Evolutionary conservation across 2,797 vertebrate genomes (phyloP).

Genomic region (Molossus alvarezi): DNA sequence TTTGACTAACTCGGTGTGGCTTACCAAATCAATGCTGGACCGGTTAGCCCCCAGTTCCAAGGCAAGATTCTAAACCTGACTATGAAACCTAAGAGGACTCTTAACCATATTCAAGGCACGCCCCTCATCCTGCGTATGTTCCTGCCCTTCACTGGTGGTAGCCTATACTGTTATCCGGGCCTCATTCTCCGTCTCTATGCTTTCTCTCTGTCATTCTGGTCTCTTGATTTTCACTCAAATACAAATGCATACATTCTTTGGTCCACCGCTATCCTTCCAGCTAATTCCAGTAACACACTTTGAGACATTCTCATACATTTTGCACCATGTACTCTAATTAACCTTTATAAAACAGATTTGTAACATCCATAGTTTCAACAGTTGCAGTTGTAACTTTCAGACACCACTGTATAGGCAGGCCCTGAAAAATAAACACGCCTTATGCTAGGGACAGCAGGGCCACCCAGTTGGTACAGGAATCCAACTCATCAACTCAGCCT

Average conservation of each 20-base stretch:
- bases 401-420: not conserved
- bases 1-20: not conserved
- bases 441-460: fast-evolving
- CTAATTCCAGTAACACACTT: not conserved
- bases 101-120: not conserved
- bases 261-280: not conserved
- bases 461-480: not conserved
- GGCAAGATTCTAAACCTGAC: not conserved
- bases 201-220: not conserved
- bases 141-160: not conserved
- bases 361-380: not conserved
- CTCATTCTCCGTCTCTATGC: too few species aligned
- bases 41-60: not conserved
- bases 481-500: not conserved
- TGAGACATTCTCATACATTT: not conserved
- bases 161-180: not conserved
- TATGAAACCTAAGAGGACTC: not conserved
- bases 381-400: not conserved
- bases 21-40: conserved; percentile 9
- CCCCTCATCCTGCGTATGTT: not conserved
- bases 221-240: not conserved
- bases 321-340: not conserved
- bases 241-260: not conserved
- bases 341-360: not conserved
- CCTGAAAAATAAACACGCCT: not conserved